Evolutionary conservation across 1,140 invertebrate species (phyloP).

Genomic region (Calephelis nemesis): DNA sequence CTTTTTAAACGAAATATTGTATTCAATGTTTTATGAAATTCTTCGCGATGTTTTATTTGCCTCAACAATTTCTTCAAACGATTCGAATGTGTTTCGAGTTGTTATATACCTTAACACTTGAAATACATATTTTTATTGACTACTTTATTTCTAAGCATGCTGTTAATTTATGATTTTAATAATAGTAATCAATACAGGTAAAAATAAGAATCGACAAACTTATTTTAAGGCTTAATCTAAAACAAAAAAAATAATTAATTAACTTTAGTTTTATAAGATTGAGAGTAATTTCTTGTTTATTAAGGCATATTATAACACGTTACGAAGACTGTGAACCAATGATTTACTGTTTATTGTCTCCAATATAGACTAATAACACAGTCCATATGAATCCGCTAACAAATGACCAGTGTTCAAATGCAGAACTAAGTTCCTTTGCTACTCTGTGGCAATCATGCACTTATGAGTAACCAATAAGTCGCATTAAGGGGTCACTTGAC

Average conservation of each 20-base stretch:
- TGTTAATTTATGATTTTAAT: no score
- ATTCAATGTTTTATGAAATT: constrained; percentile 74
- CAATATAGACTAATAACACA: constrained; percentile 9
- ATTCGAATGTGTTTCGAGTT: no score
- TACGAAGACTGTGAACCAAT: background rate
- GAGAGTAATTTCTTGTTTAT: no score
- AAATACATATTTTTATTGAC: no score
- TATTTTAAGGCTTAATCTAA: no score
- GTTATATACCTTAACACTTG: no score
- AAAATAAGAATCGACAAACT: no score
- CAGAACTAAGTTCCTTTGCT: constrained; percentile 21
- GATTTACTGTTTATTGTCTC: constrained; percentile 7
- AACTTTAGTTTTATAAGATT: no score
- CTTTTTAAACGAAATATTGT: constrained; percentile 78
- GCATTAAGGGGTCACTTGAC: constrained; percentile 72
- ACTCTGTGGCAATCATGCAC: constrained; percentile 47
- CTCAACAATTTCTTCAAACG: no score
- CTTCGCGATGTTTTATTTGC: constrained; percentile 55
- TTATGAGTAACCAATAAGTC: constrained; percentile 75
- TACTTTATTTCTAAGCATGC: no score
- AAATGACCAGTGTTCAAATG: constrained; percentile 12
- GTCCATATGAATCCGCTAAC: background rate
- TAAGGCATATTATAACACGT: constrained; percentile 15
- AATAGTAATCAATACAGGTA: no score
- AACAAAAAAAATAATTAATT: no score